These are phyloP conservation scores for Crypturellus undulatus DNA, from an alignment of 2,113 vertebrate species.

Conservation along the genomic window DNA sequence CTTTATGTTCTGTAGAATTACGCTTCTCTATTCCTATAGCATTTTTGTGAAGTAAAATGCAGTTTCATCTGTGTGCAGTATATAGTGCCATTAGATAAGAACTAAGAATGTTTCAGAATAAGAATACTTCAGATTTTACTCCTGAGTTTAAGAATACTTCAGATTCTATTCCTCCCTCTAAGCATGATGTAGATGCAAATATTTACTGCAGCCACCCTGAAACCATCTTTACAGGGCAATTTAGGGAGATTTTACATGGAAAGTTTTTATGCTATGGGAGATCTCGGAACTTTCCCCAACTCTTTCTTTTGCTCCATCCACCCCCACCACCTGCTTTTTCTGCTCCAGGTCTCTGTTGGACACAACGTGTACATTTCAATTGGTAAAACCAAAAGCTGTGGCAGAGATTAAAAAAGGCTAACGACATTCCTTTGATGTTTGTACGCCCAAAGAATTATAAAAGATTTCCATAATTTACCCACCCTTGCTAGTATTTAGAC, in stretches of 20 bases:
- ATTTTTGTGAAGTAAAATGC: background rate
- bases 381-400: conserved; percentile 56
- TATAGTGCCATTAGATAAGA: background rate
- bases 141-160: background rate
- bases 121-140: background rate
- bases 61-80: background rate
- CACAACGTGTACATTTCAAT: conserved; percentile 18
- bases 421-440: conserved; percentile 78
- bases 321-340: background rate
- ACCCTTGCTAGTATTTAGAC: conserved; percentile 72
- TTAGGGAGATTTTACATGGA: background rate
- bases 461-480: conserved; percentile 77
- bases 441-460: conserved; percentile 73
- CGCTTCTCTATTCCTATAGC: background rate
- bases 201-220: background rate
- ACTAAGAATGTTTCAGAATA: background rate
- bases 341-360: background rate
- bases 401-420: conserved; percentile 72
- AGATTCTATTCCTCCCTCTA: background rate
- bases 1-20: background rate
- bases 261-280: background rate
- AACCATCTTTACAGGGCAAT: background rate
- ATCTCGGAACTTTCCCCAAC: background rate
- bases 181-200: background rate
- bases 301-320: background rate